A percentile compares a stretch with the other conserved stretches of the same genome.
These are phyloP conservation scores for Scophthalmus maximus DNA, from an alignment of 2,113 vertebrate genomes.

Conservation along the genomic window DNA sequence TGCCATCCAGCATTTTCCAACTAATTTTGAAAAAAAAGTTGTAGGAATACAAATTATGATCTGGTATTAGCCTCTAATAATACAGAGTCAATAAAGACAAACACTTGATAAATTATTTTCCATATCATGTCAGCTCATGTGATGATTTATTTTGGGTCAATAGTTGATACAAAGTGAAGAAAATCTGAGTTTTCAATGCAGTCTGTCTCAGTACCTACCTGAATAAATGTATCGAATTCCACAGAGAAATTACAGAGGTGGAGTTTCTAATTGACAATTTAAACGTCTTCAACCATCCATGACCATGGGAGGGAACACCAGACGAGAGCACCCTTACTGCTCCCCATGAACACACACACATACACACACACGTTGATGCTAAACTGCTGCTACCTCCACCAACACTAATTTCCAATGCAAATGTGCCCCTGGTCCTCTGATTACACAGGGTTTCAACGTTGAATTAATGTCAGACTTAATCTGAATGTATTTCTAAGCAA, in stretches of 20 bases:
- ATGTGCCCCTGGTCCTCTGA: constrained; percentile 6
- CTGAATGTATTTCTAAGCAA: constrained; percentile 27
- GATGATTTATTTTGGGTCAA: not conserved
- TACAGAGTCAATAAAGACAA: not conserved
- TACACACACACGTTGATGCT: not conserved
- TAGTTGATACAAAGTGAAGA: not conserved
- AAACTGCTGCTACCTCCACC: constrained; percentile 9
- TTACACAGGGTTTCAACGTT: constrained; percentile 46
- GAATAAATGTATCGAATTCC: constrained; percentile 34
- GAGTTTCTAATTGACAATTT: constrained; percentile 67
- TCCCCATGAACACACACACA: not conserved
- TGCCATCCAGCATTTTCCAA: not conserved
- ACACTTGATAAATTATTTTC: not conserved
- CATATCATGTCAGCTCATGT: not conserved
- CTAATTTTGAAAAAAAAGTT: constrained; percentile 6
- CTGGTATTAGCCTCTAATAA: not conserved
- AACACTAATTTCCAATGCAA: constrained; percentile 42
- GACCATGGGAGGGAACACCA: constrained; percentile 11
- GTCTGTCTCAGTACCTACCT: constrained; percentile 16
- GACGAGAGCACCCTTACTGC: not conserved
- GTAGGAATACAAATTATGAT: not conserved
- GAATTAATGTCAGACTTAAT: constrained; percentile 53
- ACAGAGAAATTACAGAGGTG: constrained; percentile 48
- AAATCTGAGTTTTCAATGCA: constrained; percentile 6
- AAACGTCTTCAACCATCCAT: constrained; percentile 47